Conservation (phyloP, 2,888 invertebrate genomes). For the Lasioglossum figueresi region DNA sequence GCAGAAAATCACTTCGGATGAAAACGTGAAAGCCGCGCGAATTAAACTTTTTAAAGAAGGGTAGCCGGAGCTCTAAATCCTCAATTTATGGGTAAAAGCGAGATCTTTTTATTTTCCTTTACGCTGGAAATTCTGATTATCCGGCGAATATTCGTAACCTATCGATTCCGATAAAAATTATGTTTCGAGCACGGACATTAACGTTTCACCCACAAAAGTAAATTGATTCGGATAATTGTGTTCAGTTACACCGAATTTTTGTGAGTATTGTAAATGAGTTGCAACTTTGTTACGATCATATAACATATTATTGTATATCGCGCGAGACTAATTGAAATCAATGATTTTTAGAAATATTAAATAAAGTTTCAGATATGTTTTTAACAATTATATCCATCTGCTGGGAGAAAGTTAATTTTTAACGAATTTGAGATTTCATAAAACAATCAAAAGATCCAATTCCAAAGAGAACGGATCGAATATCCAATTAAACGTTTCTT, state of each 20-base stretch:
- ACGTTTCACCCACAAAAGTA: background rate
- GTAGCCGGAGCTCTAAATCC: constrained; percentile 1
- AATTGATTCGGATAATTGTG: background rate
- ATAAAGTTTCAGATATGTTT: background rate
- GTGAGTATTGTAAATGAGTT: background rate
- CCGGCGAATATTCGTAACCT: background rate
- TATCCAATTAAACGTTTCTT: background rate
- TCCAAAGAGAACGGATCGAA: background rate
- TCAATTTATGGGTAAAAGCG: constrained; percentile 13
- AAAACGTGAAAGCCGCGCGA: constrained; percentile 6
- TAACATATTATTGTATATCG: background rate
- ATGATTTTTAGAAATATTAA: background rate
- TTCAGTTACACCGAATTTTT: background rate
- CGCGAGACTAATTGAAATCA: background rate
- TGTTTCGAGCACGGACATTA: background rate
- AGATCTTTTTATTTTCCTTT: background rate
- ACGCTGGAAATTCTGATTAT: constrained; percentile 9
- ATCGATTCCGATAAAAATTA: background rate
- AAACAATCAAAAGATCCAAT: background rate
- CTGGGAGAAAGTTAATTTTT: background rate
- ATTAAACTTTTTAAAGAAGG: constrained; percentile 11
- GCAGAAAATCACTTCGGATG: constrained; percentile 32
- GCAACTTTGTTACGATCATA: background rate
- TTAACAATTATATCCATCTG: background rate
- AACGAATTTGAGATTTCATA: background rate